Evolutionary conservation across 2,113 vertebrate species (phyloP).

Genomic region (Poicephalus meyeri): DNA sequence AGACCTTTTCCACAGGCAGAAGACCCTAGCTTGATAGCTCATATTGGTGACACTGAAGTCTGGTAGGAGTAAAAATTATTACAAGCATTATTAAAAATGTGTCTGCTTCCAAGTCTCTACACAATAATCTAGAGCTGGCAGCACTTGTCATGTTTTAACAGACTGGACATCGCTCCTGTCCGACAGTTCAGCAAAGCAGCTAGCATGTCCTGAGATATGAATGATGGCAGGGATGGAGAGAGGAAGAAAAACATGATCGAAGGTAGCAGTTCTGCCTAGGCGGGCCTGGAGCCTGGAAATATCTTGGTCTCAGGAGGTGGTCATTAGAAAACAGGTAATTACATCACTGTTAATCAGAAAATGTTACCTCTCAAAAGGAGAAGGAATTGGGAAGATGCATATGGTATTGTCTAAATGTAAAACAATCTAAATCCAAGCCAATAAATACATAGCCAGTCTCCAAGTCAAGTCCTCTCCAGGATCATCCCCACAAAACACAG

Average conservation of each 20-base stretch:
- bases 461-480: neutral
- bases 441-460: neutral
- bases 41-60: neutral
- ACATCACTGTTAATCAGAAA: neutral
- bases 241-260: neutral
- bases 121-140: neutral
- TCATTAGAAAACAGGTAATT: neutral
- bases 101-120: neutral
- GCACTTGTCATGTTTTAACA: neutral
- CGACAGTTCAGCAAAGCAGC: neutral
- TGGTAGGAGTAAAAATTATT: neutral
- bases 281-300: neutral
- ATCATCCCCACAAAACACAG: fast-evolving
- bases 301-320: neutral
- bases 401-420: neutral
- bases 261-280: neutral
- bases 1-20: neutral
- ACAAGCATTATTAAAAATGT: neutral
- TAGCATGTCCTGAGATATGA: neutral
- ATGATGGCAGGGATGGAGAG: fast-evolving
- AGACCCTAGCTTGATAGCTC: neutral
- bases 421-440: neutral
- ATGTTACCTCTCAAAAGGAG: neutral
- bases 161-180: neutral
- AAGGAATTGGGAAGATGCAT: neutral